phyloP scores from a whole-genome alignment of 2,113 vertebrate species.

The Athene noctua region DNA sequence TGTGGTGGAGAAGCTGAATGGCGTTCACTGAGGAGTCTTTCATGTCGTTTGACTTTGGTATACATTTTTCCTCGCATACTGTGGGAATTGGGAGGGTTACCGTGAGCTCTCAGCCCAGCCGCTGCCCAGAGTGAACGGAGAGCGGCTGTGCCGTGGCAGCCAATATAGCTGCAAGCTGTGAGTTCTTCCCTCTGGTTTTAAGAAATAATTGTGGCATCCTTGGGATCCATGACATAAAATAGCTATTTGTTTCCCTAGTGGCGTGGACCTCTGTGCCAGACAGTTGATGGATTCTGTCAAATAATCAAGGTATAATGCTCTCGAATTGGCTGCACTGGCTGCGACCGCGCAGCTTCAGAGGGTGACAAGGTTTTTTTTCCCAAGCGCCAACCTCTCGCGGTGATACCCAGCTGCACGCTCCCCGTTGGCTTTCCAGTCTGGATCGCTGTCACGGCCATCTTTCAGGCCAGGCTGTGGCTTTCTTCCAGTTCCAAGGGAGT shows the following conservation, averaged over 20 bases:
- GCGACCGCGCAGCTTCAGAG: not conserved
- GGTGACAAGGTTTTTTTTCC: not conserved
- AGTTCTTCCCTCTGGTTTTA: not conserved
- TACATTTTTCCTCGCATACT: not conserved
- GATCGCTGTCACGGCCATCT: rapidly evolving
- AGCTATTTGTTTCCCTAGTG: not conserved
- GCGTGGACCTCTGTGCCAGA: not conserved
- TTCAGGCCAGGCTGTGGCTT: not conserved
- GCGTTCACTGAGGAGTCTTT: not conserved
- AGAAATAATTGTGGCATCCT: not conserved
- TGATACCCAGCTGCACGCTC: not conserved
- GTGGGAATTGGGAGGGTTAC: not conserved
- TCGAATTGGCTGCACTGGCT: not conserved
- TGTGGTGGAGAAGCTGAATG: not conserved
- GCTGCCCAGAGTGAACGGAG: not conserved
- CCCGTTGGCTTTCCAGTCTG: rapidly evolving
- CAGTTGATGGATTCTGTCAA: not conserved
- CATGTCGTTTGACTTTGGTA: rapidly evolving
- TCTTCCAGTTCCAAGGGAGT: not conserved
- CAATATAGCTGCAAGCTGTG: rapidly evolving
- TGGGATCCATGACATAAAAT: not conserved
- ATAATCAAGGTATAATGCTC: not conserved
- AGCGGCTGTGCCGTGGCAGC: not conserved
- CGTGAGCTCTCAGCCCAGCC: not conserved
- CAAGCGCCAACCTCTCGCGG: not conserved